Percentiles rank a stretch among this genome's conserved stretches.
Conservation (phyloP, 2,797 vertebrate genomes). For the Otus scops region DNA sequence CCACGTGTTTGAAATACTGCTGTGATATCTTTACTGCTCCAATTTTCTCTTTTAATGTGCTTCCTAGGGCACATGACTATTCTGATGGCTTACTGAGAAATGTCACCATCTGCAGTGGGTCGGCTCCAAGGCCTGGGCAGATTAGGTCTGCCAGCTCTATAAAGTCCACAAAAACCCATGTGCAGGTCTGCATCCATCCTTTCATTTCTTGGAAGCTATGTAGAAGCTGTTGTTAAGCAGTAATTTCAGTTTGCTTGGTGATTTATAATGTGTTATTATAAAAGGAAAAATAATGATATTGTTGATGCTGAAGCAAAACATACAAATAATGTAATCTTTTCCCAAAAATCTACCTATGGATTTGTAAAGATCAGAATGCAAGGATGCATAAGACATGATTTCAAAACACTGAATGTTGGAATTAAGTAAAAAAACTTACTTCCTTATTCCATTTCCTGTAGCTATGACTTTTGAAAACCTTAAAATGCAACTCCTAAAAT, state of each 20-base stretch:
- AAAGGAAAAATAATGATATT: background rate
- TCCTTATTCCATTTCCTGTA: background rate
- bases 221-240: background rate
- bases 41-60: background rate
- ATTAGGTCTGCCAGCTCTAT: background rate
- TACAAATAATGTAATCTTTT: background rate
- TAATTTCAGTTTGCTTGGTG: background rate
- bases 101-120: background rate
- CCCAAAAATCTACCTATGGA: background rate
- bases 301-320: background rate
- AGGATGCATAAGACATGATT: background rate
- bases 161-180: background rate
- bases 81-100: background rate
- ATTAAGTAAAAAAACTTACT: background rate
- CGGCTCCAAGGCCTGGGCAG: background rate
- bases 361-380: background rate
- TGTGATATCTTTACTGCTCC: background rate
- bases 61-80: background rate
- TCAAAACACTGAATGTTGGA: background rate
- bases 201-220: background rate
- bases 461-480: background rate
- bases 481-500: background rate
- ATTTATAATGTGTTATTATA: background rate
- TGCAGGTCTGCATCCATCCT: background rate
- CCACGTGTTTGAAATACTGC: background rate